Evolutionary conservation across 2,888 invertebrate species (phyloP), one percentile per base, ranked within the genome.

Genomic region (Lasioglossum villosulum): DNA sequence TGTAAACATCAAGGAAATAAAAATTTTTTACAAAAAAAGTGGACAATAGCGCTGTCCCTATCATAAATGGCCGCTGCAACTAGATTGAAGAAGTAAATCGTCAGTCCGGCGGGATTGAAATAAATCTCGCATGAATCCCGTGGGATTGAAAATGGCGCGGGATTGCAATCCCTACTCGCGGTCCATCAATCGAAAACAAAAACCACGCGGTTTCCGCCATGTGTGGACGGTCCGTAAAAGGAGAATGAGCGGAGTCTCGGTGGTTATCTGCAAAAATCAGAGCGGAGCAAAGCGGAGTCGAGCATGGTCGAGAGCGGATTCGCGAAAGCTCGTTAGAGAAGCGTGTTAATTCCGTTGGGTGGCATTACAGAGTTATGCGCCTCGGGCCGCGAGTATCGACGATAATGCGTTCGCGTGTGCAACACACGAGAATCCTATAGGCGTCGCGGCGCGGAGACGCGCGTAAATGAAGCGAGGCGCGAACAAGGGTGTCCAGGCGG

Each of bases 271-370:
- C 52, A 52, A 52, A 52, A 52, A 52, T 52, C 52, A 23, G 52
- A 52, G 52, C 52, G 52, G 52, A 52, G 52, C 52, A 23, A 10
- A 52, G 23, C 10, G 23, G 52, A 52, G 23, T 48, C 6, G 3
- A n/a, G 52, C 3, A 10, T 78, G 78, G 82, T 74, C 83, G 88
- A 84, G 88, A 84, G 84, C 52, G 52, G 23, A 23, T 10, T 73
- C 83, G 88, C 87, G 88, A 91, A 84, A 89, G 88, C 92, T 92
- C 90, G 92, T 92, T 92, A 90, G 19, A 19, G 19, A 6, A 81
- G 75, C 84, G 89, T 90, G 45, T 45, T 92, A 88, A 91, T 92
- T 91, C 85, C 85, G 85, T n/a, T 81, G 72, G 73, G 42, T 77
- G 78, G 84, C 82, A 87, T 90, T 86, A 82, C 70, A 74, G 78